A percentile compares a stretch with the other conserved stretches of the same genome.
These are phyloP conservation scores for Procavia capensis DNA, from an alignment of 2,113 vertebrate genomes.

Conservation along the genomic window DNA sequence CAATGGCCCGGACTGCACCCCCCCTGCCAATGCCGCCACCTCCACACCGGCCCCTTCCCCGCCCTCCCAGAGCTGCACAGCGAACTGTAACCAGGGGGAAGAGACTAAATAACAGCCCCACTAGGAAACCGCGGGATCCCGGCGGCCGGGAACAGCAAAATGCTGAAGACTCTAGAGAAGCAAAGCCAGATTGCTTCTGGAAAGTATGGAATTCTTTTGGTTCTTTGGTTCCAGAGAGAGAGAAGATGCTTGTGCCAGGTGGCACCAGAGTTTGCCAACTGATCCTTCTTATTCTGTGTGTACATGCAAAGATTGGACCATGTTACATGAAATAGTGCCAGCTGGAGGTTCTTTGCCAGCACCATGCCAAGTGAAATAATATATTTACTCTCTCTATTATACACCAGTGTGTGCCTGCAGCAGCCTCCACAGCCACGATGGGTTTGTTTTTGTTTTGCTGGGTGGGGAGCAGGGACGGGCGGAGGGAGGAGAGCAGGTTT, in stretches of 20 bases:
- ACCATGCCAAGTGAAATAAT: conserved; percentile 97
- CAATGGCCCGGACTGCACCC: conserved; percentile 90
- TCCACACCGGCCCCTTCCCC: conserved; percentile 85
- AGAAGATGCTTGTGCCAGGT: conserved; percentile 93
- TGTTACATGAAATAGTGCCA: conserved; percentile 96
- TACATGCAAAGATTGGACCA: conserved; percentile 97
- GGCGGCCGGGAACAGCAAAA: conserved; percentile 83
- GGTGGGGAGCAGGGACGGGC: conserved; percentile 89
- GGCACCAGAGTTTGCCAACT: conserved; percentile 99
- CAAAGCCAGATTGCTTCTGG: conserved; percentile 90
- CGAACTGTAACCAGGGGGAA: conserved; percentile 91
- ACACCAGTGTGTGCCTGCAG: conserved; percentile 99
- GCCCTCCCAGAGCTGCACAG: conserved; percentile 90
- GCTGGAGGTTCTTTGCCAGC: conserved; percentile 93
- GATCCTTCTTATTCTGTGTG: conserved; percentile 94
- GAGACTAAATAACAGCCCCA: conserved; percentile 93
- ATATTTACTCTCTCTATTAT: conserved; percentile 95
- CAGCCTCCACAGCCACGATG: conserved; percentile 93
- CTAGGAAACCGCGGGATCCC: conserved; percentile 83
- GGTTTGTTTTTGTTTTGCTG: conserved; percentile 89
- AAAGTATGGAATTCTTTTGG: conserved; percentile 90
- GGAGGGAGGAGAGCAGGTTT: conserved; percentile 90
- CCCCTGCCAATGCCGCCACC: conserved; percentile 86
- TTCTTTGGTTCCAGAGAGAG: conserved; percentile 92
- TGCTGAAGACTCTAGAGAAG: conserved; percentile 87